Conservation (phyloP, 53 echinoderm and acorn worm genomes). For the Astropecten irregularis region DNA sequence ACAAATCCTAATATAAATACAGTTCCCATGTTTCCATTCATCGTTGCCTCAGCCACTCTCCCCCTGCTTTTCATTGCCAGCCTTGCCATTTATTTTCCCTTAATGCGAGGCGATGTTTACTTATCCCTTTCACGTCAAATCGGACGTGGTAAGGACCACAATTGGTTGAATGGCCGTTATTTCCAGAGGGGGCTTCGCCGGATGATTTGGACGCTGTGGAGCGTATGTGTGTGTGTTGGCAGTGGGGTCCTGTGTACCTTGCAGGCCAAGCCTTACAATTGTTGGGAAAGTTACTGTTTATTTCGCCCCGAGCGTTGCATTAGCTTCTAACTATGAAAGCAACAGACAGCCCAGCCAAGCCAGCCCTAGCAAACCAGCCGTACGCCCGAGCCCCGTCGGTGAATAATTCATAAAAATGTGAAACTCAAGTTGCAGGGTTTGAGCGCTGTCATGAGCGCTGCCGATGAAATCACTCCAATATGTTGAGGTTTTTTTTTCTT, state of each 20-base stretch:
- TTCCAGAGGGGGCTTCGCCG: slow-evolving; percentile 13
- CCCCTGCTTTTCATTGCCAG: slow-evolving; percentile 10
- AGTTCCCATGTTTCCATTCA: slow-evolving; percentile 10
- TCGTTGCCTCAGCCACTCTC: not conserved
- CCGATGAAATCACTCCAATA: slow-evolving; percentile 20
- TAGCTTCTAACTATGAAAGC: slow-evolving; percentile 46
- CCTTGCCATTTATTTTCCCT: not conserved
- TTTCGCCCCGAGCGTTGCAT: slow-evolving; percentile 51
- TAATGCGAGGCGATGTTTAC: slow-evolving; percentile 38
- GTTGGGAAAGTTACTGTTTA: slow-evolving; percentile 51
- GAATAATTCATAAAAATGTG: slow-evolving; percentile 48
- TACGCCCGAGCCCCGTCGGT: not conserved
- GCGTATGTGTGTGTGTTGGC: too few species aligned
- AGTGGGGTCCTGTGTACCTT: too few species aligned
- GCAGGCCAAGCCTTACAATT: slow-evolving; percentile 1
- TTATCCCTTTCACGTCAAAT: slow-evolving; percentile 49
- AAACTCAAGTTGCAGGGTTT: slow-evolving; percentile 28
- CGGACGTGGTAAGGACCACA: slow-evolving; percentile 39
- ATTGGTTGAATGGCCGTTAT: not conserved
- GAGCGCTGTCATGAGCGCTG: not conserved
- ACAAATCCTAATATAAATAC: slow-evolving; percentile 41
- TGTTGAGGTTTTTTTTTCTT: not conserved
- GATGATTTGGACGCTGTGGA: slow-evolving; percentile 3
- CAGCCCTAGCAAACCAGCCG: not conserved
- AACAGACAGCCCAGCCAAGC: not conserved